These are phyloP conservation scores for Lingula anatina DNA, from an alignment of 2,888 invertebrate genomes.

Conservation along the genomic window DNA sequence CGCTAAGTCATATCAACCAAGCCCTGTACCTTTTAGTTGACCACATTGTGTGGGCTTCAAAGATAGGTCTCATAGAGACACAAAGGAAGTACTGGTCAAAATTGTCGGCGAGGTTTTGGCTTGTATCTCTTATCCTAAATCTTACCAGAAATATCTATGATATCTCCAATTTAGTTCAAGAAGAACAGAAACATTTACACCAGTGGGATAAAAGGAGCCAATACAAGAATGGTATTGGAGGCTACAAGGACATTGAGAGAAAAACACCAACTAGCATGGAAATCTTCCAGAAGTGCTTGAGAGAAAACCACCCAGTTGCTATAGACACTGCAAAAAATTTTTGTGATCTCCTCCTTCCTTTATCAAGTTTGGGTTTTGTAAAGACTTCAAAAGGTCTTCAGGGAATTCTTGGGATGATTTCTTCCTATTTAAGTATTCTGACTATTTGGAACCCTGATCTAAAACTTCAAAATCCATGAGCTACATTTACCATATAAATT, in stretches of 20 bases:
- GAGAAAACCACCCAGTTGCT: conserved; percentile 55
- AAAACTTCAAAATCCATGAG: no score
- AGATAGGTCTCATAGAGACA: conserved; percentile 53
- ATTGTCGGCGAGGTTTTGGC: conserved; percentile 66
- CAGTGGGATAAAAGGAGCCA: conserved; percentile 13
- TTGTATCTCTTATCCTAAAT: conserved; percentile 75
- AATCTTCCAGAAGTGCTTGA: conserved; percentile 17
- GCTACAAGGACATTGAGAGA: conserved; percentile 9
- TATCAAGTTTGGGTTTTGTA: conserved; percentile 73
- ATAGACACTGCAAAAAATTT: conserved; percentile 80
- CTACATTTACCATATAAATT: no score
- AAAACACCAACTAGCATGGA: conserved; percentile 58
- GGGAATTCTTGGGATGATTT: conserved; percentile 73
- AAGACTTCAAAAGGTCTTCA: conserved; percentile 72
- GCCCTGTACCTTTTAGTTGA: conserved; percentile 77
- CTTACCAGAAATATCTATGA: conserved; percentile 80
- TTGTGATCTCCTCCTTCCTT: conserved; percentile 81
- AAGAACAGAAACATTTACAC: conserved; percentile 16
- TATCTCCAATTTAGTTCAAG: conserved; percentile 19
- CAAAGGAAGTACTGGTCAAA: conserved; percentile 73
- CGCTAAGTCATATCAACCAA: conserved; percentile 73
- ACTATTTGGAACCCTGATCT: conserved; percentile 72
- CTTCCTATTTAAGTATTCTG: conserved; percentile 74
- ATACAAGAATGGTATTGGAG: conserved; percentile 18
- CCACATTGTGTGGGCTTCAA: conserved; percentile 78